Conservation (phyloP, 2,888 invertebrate species). For the Norana najaformis region DNA sequence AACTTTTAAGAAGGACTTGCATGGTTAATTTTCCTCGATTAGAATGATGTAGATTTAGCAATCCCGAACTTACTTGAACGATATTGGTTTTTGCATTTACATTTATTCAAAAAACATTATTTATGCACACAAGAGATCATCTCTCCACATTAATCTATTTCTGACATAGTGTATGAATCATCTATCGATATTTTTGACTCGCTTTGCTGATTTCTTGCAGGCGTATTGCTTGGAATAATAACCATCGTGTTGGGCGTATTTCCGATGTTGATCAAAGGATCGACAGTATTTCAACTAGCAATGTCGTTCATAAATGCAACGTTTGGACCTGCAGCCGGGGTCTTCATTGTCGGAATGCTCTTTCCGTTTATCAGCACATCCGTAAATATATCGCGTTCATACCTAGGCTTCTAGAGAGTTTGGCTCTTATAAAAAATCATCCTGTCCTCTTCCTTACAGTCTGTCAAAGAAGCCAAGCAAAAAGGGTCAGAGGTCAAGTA, state of each 20-base stretch:
- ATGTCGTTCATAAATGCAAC: slow-evolving; percentile 26
- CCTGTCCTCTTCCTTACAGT: neutral
- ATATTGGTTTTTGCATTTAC: too few species aligned
- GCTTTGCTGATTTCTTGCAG: neutral
- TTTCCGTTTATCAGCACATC: neutral
- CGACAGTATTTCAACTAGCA: slow-evolving; percentile 16
- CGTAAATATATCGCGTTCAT: neutral
- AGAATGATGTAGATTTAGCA: neutral
- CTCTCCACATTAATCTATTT: too few species aligned
- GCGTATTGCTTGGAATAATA: neutral
- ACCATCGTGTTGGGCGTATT: slow-evolving; percentile 18
- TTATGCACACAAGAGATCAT: too few species aligned
- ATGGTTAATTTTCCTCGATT: neutral
- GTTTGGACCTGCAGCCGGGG: slow-evolving; percentile 19
- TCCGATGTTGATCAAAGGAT: neutral
- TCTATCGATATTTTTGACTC: too few species aligned
- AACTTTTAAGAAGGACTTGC: neutral
- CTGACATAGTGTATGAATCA: neutral
- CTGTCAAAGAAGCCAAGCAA: neutral
- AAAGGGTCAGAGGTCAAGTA: neutral
- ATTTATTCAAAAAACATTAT: too few species aligned
- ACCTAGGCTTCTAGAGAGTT: neutral
- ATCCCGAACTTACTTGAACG: neutral
- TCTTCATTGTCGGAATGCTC: slow-evolving; percentile 15
- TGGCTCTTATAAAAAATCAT: neutral